Conservation (phyloP, 1,140 invertebrate genomes). For the Drosophila santomea region DNA sequence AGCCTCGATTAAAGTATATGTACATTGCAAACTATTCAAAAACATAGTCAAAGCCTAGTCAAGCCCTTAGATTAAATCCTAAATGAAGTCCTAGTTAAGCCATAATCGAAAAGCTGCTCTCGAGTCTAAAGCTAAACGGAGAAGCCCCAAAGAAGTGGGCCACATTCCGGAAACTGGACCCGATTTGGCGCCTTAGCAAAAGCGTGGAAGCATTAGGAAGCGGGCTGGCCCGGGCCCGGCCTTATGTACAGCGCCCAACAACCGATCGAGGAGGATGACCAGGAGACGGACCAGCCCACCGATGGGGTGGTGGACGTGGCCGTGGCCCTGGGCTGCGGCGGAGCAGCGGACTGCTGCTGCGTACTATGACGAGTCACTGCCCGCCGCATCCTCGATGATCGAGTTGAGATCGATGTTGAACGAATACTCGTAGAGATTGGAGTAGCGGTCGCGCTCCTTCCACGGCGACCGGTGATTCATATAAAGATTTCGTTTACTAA, state of each 20-base stretch:
- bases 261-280: constrained; percentile 56
- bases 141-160: not conserved
- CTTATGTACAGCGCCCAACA: constrained; percentile 67
- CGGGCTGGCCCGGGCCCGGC: constrained; percentile 30
- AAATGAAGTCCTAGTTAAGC: constrained; percentile 1
- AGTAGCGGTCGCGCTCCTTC: constrained; percentile 84
- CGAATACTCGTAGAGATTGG: constrained; percentile 84
- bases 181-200: constrained; percentile 23
- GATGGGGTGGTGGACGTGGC: constrained; percentile 32
- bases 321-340: constrained; percentile 21
- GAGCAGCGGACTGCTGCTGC: constrained; percentile 68
- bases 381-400: constrained; percentile 84
- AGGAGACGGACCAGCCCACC: not conserved
- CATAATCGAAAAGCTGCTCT: not conserved
- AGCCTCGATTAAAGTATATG: constrained; percentile 29
- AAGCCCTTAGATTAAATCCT: constrained; percentile 8
- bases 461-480: constrained; percentile 84
- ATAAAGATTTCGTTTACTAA: constrained; percentile 85
- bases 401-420: constrained; percentile 85
- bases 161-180: constrained; percentile 7
- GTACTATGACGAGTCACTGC: constrained; percentile 85
- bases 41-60: not conserved
- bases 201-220: constrained; percentile 59
- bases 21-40: constrained; percentile 15
- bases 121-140: not conserved